Conservation (phyloP, 1,140 invertebrate species). For the Arctopsyche grandis region DNA sequence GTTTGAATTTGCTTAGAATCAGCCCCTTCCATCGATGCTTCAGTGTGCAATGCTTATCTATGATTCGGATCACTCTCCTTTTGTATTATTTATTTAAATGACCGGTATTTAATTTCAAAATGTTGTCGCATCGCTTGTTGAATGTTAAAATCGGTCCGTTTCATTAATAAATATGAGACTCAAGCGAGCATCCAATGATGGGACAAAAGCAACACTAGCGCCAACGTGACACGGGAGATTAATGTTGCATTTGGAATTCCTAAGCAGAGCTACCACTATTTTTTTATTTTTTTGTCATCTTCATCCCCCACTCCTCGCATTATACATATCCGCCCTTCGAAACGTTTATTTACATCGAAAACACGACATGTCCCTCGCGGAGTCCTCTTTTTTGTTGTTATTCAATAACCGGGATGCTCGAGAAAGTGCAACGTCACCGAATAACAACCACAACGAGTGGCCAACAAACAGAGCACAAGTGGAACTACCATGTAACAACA, state of each 20-base stretch:
- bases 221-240: conserved; percentile 24
- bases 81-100: too few species aligned
- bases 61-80: too few species aligned
- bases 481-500: conserved; percentile 20
- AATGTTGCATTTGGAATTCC: conserved; percentile 22
- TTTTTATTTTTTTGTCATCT: neutral
- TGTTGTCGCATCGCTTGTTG: neutral
- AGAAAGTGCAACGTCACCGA: conserved; percentile 35
- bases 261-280: neutral
- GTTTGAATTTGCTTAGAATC: too few species aligned
- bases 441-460: conserved; percentile 33
- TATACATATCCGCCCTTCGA: conserved; percentile 25
- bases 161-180: conserved; percentile 29
- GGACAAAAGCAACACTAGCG: neutral
- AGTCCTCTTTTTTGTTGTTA: neutral
- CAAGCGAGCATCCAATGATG: conserved; percentile 18
- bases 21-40: too few species aligned
- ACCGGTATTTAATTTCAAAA: too few species aligned
- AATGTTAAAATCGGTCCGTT: neutral
- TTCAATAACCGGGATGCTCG: conserved; percentile 14
- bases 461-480: conserved; percentile 34
- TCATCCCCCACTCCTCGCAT: neutral
- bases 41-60: too few species aligned
- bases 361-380: conserved; percentile 5
- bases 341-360: conserved; percentile 37